These are phyloP conservation scores for Dufourea novaeangliae DNA, from an alignment of 1,140 invertebrate genomes.

Conservation along the genomic window DNA sequence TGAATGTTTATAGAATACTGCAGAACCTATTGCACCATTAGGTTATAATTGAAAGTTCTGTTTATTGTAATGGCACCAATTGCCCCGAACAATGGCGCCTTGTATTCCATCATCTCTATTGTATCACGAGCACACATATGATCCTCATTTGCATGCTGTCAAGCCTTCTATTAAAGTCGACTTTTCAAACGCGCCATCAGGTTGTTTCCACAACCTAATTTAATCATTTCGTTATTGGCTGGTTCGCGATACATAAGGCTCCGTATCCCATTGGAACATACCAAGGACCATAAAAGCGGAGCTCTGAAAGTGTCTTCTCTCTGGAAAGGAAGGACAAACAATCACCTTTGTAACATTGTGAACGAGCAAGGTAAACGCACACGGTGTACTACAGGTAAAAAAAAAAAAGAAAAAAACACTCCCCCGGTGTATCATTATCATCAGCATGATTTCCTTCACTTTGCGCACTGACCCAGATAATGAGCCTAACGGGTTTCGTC, in stretches of 20 bases:
- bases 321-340: neutral
- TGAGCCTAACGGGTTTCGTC: too few relatives aligned
- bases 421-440: neutral
- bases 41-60: too few relatives aligned
- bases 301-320: neutral
- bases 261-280: too few relatives aligned
- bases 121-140: neutral
- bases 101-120: neutral
- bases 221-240: neutral
- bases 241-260: neutral
- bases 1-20: too few relatives aligned
- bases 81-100: neutral
- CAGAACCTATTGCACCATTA: too few relatives aligned
- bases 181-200: neutral
- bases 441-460: too few relatives aligned
- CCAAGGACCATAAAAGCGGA: neutral
- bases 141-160: neutral
- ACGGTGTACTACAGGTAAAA: too few relatives aligned
- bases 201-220: constrained; percentile 13
- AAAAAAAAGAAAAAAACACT: too few relatives aligned
- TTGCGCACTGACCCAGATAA: too few relatives aligned
- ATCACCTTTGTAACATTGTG: neutral
- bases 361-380: too few relatives aligned
- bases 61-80: too few relatives aligned
- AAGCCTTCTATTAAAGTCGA: constrained; percentile 16